Evolutionary conservation across 2,797 vertebrate genomes (phyloP), one percentile per base, ranked within the genome.

Genomic region (Poecilia velifera): DNA sequence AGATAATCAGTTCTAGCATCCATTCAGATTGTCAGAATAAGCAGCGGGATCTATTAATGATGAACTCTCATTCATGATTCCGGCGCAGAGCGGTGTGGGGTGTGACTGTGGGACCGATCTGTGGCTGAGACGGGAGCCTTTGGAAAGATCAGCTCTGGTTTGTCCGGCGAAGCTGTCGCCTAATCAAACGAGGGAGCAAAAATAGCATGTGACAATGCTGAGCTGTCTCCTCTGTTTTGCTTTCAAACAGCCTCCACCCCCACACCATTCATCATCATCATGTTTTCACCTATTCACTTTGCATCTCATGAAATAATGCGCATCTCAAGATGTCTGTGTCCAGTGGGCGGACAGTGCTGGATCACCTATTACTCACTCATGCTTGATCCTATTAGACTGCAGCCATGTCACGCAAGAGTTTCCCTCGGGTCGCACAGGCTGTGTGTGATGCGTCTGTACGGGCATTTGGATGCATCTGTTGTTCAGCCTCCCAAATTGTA

Each of bases 351-450:
- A 92, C 88, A 88, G 81, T 22, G 88, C 88, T 87, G 88, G 88
- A 87, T 79, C 92, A 93, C 90, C 88, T 91, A 94, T 92, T 94
- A 93, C 88, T 94, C 93, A 94, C 87, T 91, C 87, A 85, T 82
- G 87, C 84, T 90, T 80, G 86, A 88, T 89, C 90, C 85, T 82
- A 82, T 92, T 88, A 87, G 86, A 85, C 86, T 74, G 76, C 86
- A 88, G 82, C 87, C 87, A 81, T 90, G 92, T 92, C 91, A 94
- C n/a, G 82, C 82, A 82, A 90, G 43, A 82, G 59, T 76, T 79
- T 79, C 84, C 92, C 87, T 80, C 0, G 73, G 92, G 91, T 80
- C 36, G 81, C 12, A 12, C 41, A 62, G 76, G 81, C 46, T 72
- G n/a, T 51, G 64, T 47, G 10, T 75, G 43, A 28, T 68, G 78